Base-by-base conservation (phyloP, 2,888 invertebrate genomes). In the Eilema griseolum region DNA sequence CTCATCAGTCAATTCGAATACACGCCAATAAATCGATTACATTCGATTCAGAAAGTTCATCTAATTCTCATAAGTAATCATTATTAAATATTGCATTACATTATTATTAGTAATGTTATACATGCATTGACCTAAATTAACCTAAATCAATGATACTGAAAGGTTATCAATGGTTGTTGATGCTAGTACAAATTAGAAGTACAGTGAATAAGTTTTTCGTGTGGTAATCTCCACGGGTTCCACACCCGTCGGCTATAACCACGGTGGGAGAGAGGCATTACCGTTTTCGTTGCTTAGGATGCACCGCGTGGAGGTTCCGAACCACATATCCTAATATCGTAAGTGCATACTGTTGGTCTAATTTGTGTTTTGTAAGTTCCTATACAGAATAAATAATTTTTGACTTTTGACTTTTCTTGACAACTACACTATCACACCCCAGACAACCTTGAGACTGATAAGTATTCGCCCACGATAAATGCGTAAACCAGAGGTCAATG, bases 21-120 rank as follows among this genome's bases (percentile, higher is more conserved):
- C 57, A 71, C 59, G 20, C 60, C 12, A 56, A 70, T 46, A 77
- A 73, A 80, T 80, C 81, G 80, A 81, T 79, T 74, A 71, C 68
- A 69, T 71, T 73, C 73, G 59, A 73, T 77, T 66, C 66, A 67
- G 57, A 82, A 82, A 80, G 83, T 77, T 82, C 75, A 82, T 73
- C 70, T 67, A 61, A 71, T 72, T 72, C 63, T 71, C 65, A 67
- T 71, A 73, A 62, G 69, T 70, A 62, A 80, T 72, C 57, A 71
- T 26, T 73, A 72, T 82, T 75, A 73, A 68, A 46, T 77, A 76
- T 74, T 82, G 52, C 74, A 69, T 63, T 68, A 70, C 66, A 68
- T 63, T 68, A 70, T 70, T 66, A 63, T 57, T 24, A 46, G 66
- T 70, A 63, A 66, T 63, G 70, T 66, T 63, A 61, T 41, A 59